Base-by-base conservation (phyloP, 2,888 invertebrate species). In the Epiperipatus broadwayi region DNA sequence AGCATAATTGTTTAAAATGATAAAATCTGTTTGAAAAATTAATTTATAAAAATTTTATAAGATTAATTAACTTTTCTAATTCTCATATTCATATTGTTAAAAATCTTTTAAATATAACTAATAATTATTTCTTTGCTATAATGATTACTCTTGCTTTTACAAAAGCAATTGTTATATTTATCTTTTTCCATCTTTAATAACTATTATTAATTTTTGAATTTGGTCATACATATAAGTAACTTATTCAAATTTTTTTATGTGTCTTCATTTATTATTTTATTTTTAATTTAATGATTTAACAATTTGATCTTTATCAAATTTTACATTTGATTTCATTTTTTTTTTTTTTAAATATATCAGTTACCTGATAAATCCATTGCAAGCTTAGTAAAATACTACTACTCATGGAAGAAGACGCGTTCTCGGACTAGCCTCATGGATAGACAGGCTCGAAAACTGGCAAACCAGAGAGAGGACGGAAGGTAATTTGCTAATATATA, bases 361-460 rank as follows among this genome's bases (percentile, higher is more conserved):
- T 65, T 93, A 52, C 93, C 93, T 21, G 93, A 93, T 58, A 95
- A 95, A 65, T 79, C 85, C 34, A 89, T 93, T 55, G 83, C 89
- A 33, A 81, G 81, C 50, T 66, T 95, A 52, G 91, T 95, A 2
- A 89, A 89, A 61, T 91, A 91, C 59, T 95, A 93, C 61, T 95
- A 95, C 59, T 83, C 85, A 52, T 93, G 93, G 93, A 95, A 95
- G 61, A 93, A 93, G 59, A 84, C 85, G 16, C 67, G 87, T 50
- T 78, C 81, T 51, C 72, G 85, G 41, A 83, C 80, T 39, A 89
- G 89, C 52, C 67, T 89, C 25, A 91, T 93, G 83, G 93, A 93
- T 63, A 66, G 74, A 46, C 76, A 78, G 54, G 76, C 75, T 2
- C 66, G 71, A 44, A 74, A 73, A 55, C 58, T 74, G 43, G 68